A percentile compares a stretch with the other conserved stretches of the same genome.
These are phyloP conservation scores for Microtus pennsylvanicus DNA, from an alignment of 2,113 vertebrate genomes.

Conservation along the genomic window DNA sequence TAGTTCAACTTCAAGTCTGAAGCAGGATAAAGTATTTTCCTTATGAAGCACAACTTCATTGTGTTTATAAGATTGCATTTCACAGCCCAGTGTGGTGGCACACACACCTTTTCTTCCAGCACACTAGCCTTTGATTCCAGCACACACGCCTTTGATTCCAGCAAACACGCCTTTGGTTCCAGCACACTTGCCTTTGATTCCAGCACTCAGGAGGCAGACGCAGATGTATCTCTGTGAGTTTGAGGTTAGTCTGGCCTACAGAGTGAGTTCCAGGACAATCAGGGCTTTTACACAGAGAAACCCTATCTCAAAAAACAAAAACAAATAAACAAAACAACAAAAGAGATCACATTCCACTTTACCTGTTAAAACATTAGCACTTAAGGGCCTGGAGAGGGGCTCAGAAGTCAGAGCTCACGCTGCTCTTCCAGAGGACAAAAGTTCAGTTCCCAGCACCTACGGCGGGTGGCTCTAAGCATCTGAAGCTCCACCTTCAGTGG, in stretches of 20 bases:
- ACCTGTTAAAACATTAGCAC: conserved; percentile 25
- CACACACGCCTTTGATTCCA: neutral
- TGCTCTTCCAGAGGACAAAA: neutral
- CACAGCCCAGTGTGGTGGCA: neutral
- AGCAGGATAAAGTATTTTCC: conserved; percentile 32
- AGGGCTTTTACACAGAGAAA: neutral
- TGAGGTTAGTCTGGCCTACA: neutral
- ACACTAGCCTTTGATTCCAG: neutral
- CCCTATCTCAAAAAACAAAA: neutral
- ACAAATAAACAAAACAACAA: neutral
- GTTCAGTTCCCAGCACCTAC: neutral
- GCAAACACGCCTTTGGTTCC: no score
- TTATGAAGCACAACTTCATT: neutral
- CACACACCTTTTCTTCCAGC: neutral
- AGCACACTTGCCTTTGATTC: neutral
- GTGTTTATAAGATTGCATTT: conserved; percentile 31
- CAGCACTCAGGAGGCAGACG: neutral
- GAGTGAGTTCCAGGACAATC: neutral
- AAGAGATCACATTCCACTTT: neutral
- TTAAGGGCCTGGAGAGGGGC: neutral
- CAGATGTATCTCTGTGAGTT: neutral
- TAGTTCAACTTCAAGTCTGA: conserved; percentile 51
- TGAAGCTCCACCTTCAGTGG: neutral
- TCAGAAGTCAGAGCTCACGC: neutral
- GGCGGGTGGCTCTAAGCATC: neutral